Evolutionary conservation across 2,888 invertebrate genomes (phyloP), one percentile per base, ranked within the genome.

Genomic region (Polydrusus tereticollis): DNA sequence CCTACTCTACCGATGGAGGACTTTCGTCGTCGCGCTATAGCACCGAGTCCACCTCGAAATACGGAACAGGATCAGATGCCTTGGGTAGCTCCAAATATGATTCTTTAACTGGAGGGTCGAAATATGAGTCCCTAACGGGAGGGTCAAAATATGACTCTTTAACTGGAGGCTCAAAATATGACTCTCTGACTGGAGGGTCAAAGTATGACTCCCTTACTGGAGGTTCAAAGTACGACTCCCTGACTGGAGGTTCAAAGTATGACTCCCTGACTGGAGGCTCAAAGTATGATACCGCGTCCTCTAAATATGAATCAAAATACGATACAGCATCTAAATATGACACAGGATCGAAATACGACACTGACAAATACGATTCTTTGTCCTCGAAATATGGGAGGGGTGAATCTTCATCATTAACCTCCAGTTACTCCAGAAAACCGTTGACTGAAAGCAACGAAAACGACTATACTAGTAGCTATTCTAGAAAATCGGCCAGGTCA

Each of bases 1-100:
- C 83, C 6, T 79, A 82, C 7, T 80, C 80, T 60, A 78, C 81
- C 12, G 76, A 78, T 1, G 83, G 82, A 26, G 45, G 75, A 6
- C 47, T 45, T 3, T 77, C 79, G 7, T 79, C 80, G 0, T 80
- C 82, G 5, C 76, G 79, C 29, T 80, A 82, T 70, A 72, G 70
- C 36, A 58, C 77, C 2, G 79, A 79, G 41, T 68, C 78, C 43
- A 64, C 77, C 0, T 71, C 72, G 26, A 72, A 69, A 58, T 78
- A 77, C 62, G 74, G 77, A 16, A 70, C 76, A 14, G 71, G 77
- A 8, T 43, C 69, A 68, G 72, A 77, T 70, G 58, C 73, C 18
- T 69, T 75, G 16, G 77, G 73, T 16, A 63, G 74, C 2, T 76
- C 77, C 20, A 74, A 72, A 43, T 74, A 72, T 47, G 74, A 74